These are phyloP conservation scores for Pygathrix nemaeus DNA, from an alignment of 2,113 vertebrate genomes.

Conservation along the genomic window DNA sequence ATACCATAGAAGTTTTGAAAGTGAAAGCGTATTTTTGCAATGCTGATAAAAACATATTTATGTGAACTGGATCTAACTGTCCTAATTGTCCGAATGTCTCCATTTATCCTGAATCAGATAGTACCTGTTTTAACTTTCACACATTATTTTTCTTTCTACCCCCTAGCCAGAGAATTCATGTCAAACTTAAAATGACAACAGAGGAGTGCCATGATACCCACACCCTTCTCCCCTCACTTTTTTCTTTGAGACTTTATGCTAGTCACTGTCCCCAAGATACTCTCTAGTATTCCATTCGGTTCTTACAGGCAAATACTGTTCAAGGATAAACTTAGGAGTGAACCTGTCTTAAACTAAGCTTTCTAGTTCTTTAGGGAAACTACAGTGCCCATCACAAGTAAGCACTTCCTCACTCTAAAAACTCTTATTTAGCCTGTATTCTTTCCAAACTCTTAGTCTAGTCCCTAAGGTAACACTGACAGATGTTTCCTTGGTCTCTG, in stretches of 20 bases:
- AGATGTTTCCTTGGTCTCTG: background rate
- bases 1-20: conserved; percentile 12
- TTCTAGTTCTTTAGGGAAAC: background rate
- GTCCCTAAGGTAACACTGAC: background rate
- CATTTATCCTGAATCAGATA: conserved; percentile 3
- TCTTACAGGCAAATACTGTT: background rate
- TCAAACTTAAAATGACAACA: background rate
- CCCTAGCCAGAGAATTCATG: background rate
- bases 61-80: background rate
- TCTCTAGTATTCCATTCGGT: background rate
- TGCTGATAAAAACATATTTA: background rate
- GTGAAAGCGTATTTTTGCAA: background rate
- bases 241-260: background rate
- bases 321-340: background rate
- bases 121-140: background rate
- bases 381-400: background rate
- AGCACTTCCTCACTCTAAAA: background rate
- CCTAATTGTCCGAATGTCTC: background rate
- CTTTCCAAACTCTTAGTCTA: background rate
- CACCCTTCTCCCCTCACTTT: background rate
- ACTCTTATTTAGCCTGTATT: background rate
- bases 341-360: background rate
- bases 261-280: background rate
- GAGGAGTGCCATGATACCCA: background rate
- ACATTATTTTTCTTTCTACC: background rate